Percentiles rank a stretch among this genome's conserved stretches.
These are phyloP conservation scores for Myoxocephalus aenaeus DNA, from an alignment of 2,797 vertebrate species.

Conservation along the genomic window DNA sequence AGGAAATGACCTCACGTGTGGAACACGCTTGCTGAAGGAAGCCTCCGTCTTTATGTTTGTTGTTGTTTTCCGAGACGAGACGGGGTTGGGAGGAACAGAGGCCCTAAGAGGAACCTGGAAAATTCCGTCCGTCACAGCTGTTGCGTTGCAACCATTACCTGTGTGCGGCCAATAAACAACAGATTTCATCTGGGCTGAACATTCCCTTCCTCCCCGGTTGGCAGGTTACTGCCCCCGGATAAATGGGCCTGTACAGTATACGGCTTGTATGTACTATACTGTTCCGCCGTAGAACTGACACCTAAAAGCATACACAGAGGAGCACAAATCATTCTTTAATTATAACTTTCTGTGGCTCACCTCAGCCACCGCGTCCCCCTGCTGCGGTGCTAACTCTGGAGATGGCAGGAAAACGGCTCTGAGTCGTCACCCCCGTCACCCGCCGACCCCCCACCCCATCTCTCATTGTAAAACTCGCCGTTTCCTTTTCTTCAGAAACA, in stretches of 20 bases:
- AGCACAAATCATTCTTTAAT: slow-evolving; percentile 78
- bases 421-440: slow-evolving; percentile 28
- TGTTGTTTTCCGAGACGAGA: not conserved
- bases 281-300: slow-evolving; percentile 41
- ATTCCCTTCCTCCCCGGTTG: slow-evolving; percentile 39
- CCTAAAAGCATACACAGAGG: slow-evolving; percentile 53
- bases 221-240: slow-evolving; percentile 52
- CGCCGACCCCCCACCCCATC: slow-evolving; percentile 12
- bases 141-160: slow-evolving; percentile 41
- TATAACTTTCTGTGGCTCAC: slow-evolving; percentile 53
- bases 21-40: slow-evolving; percentile 5
- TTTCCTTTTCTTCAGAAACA: slow-evolving; percentile 23
- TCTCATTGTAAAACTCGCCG: slow-evolving; percentile 11
- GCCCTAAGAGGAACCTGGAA: slow-evolving; percentile 23
- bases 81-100: slow-evolving; percentile 6
- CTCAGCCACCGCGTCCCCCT: slow-evolving; percentile 18
- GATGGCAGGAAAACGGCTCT: slow-evolving; percentile 37
- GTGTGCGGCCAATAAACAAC: slow-evolving; percentile 70
- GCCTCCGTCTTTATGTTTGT: not conserved
- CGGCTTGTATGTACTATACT: slow-evolving; percentile 48
- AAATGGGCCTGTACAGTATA: slow-evolving; percentile 43
- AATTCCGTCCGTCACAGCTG: slow-evolving; percentile 21
- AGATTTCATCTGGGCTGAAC: slow-evolving; percentile 66
- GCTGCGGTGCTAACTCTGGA: slow-evolving; percentile 36
- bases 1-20: slow-evolving; percentile 36